Evolutionary conservation across 30 jellyfish, hydroid and myxozoan species (phyloP).

Genomic region (Aurelia aurita complex sp. Pacific): DNA sequence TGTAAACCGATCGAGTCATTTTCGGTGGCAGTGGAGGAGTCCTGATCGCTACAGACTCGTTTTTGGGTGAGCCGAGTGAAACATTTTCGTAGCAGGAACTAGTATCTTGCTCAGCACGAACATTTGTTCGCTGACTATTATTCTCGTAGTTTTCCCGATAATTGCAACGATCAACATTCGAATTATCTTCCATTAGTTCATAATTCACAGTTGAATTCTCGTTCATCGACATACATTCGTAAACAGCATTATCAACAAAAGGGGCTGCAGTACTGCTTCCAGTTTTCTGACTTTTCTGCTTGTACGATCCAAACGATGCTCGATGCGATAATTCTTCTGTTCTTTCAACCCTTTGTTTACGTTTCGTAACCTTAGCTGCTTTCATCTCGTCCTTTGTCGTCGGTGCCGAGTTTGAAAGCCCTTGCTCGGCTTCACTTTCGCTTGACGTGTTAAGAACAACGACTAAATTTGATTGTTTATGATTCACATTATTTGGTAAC

Average conservation of each 20-base stretch:
- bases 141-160: conserved; percentile 3
- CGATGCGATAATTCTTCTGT: conserved; percentile 25
- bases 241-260: conserved; percentile 29
- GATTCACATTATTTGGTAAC: conserved; percentile 36
- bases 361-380: conserved; percentile 4
- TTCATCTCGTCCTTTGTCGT: conserved; percentile 50
- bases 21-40: conserved; percentile 20
- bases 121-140: background rate
- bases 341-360: conserved; percentile 2
- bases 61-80: background rate
- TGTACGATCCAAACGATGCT: conserved; percentile 56
- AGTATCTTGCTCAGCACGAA: background rate
- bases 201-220: conserved; percentile 12
- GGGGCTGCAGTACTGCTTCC: background rate
- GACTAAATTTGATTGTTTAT: background rate
- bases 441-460: background rate
- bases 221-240: conserved; percentile 40
- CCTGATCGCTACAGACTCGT: background rate
- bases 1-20: background rate
- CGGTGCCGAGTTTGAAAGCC: conserved; percentile 67
- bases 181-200: conserved; percentile 27
- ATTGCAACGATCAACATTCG: background rate
- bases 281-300: conserved; percentile 6
- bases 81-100: conserved; percentile 40
- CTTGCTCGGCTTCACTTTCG: conserved; percentile 31